These are phyloP conservation scores for Tragopan temminckii DNA, from an alignment of 2,797 vertebrate species.

Conservation along the genomic window DNA sequence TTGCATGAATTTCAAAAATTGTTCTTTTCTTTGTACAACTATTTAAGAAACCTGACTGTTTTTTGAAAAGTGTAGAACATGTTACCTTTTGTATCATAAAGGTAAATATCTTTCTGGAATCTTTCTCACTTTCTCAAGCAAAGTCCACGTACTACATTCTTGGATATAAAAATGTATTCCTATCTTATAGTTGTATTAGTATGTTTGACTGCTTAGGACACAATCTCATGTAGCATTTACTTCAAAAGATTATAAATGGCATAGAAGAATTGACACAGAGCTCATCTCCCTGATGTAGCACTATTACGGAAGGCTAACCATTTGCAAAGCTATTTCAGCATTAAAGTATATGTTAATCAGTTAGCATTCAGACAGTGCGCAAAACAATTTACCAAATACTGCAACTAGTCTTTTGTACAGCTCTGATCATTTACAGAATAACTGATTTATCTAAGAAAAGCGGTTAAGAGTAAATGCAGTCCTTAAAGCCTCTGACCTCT, in stretches of 20 bases:
- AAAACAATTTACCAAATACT: conserved; percentile 77
- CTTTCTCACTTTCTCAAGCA: not conserved
- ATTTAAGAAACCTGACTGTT: not conserved
- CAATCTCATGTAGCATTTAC: not conserved
- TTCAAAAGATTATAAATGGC: not conserved
- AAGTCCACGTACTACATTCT: not conserved
- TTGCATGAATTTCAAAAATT: not conserved
- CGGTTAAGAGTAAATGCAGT: conserved; percentile 79
- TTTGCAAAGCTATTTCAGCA: conserved; percentile 67
- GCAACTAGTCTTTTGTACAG: conserved; percentile 77
- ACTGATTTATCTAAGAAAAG: conserved; percentile 82
- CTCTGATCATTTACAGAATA: conserved; percentile 81
- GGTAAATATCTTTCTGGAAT: not conserved
- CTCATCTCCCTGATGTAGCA: conserved; percentile 34
- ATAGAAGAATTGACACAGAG: conserved; percentile 43
- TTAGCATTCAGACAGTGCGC: conserved; percentile 72
- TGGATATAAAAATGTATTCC: not conserved
- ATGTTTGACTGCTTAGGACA: not conserved
- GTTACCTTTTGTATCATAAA: not conserved
- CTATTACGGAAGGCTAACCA: conserved; percentile 64
- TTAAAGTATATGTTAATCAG: conserved; percentile 74
- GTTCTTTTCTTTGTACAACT: not conserved
- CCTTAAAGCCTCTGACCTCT: conserved; percentile 82
- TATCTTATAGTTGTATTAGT: not conserved
- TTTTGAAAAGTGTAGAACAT: fast-evolving